Conservation (phyloP, 2,888 invertebrate species). For the Leptarthrus brevirostris region DNA sequence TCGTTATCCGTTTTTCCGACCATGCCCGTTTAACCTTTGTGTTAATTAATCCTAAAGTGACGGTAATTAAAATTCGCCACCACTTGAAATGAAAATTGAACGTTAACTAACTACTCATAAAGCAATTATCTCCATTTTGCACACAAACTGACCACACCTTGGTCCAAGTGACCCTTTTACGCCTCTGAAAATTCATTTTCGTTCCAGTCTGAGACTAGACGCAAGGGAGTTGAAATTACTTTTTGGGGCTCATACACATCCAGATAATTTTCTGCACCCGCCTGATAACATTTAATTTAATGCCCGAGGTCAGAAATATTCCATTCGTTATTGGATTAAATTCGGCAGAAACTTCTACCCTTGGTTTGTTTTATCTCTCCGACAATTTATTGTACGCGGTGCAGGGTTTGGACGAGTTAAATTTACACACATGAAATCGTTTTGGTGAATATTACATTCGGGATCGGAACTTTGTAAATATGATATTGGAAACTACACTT, state of each 20-base stretch:
- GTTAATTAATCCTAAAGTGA: constrained; percentile 35
- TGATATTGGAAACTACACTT: constrained; percentile 34
- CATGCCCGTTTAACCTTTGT: constrained; percentile 8
- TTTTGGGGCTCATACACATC: constrained; percentile 47
- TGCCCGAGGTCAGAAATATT: constrained; percentile 68
- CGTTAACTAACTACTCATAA: constrained; percentile 64
- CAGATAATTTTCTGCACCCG: constrained; percentile 67
- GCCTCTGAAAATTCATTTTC: constrained; percentile 23
- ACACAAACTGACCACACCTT: constrained; percentile 53
- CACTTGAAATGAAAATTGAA: constrained; percentile 30
- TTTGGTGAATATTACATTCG: constrained; percentile 18
- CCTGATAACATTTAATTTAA: constrained; percentile 68
- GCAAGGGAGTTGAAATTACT: constrained; percentile 51
- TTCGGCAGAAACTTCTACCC: constrained; percentile 63
- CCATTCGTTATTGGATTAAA: constrained; percentile 68
- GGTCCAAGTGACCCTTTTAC: constrained; percentile 38
- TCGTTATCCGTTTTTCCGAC: not conserved
- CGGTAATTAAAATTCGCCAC: constrained; percentile 41
- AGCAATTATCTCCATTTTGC: constrained; percentile 67
- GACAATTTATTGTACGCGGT: constrained; percentile 50
- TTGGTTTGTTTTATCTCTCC: constrained; percentile 51
- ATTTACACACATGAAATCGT: constrained; percentile 16
- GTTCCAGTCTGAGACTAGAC: constrained; percentile 7
- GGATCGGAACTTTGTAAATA: constrained; percentile 26
- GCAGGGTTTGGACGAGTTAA: constrained; percentile 5